Base-by-base conservation (phyloP, 2,888 invertebrate genomes). In the Pristionchus mayeri region DNA sequence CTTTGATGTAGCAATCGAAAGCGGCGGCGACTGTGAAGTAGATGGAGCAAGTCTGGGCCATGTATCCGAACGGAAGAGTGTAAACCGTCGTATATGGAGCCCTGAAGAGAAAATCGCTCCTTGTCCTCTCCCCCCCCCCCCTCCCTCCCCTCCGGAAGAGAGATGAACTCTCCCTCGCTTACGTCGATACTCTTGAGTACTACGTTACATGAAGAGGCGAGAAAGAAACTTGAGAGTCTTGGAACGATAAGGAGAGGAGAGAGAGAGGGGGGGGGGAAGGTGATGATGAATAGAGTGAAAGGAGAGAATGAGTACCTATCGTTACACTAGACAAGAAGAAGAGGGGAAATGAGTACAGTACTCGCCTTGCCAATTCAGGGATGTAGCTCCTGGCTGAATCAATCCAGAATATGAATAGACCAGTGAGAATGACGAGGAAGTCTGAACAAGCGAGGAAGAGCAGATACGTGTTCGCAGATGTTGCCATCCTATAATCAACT, bases 1-100 rank as follows among this genome's bases (percentile, higher is more conserved):
- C 92, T 85, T 91, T 89, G 18, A 93, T 88, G 86, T 91, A 93
- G 87, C 93, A 93, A 78, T 93, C 93, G 44, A 93, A 88, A 11
- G 93, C 93, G 3, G 93, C 93, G 3, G 91, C 91, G 16, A 93
- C 93, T 0, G 93, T 92, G 88, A 93, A 92, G 85, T 93, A 93
- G 60, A 93, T 91, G 78, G 90, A 90, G 84, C 91, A 91, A 0
- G 93, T 92, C 85, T 93, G 93, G 21, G 93, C 93, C 92, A 93
- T 92, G 85, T 92, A 92, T 24, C 92, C 91, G 50, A 93, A 89
- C 3, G 92, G 92, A 21, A 92, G 86, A 0, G 92, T 89, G 86
- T 92, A 92, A 3, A 93, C 90, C 0, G 92, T 91, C 0, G 91
- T 90, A 85, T 92, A 90, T 9, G 93, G 92, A 11, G 92, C 91